These are phyloP conservation scores for Hapalemur alaotrensis DNA, from an alignment of 2,797 vertebrate species.

Conservation along the genomic window DNA sequence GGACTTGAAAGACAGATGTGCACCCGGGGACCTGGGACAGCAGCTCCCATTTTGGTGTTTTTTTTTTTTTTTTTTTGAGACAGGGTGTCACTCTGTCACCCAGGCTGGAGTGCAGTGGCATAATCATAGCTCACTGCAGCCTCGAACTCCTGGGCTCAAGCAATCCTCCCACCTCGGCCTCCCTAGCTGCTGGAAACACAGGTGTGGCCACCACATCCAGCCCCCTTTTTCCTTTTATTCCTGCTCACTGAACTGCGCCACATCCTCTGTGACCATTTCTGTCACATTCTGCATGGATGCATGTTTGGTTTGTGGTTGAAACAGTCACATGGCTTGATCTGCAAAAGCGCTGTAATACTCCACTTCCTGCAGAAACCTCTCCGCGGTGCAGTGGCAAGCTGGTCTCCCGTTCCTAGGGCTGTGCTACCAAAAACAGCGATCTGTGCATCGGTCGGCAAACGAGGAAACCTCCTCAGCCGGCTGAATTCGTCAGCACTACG, in stretches of 20 bases:
- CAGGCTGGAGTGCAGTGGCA: background rate
- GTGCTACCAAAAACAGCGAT: background rate
- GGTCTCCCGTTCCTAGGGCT: background rate
- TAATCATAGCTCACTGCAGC: background rate
- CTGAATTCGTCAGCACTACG: background rate
- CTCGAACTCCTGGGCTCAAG: background rate
- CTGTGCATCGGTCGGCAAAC: background rate
- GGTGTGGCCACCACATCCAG: too few relatives aligned
- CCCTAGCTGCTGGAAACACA: too few relatives aligned
- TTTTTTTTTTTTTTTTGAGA: background rate
- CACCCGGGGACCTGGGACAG: background rate
- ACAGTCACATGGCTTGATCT: background rate
- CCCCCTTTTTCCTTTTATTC: background rate
- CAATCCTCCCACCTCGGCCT: background rate
- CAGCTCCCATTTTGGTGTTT: background rate
- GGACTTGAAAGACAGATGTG: rapidly evolving
- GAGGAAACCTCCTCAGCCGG: background rate
- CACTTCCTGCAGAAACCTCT: background rate
- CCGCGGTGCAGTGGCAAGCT: rapidly evolving
- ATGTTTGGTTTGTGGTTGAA: background rate
- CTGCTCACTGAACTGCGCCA: background rate
- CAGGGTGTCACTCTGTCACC: background rate
- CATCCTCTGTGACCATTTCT: background rate
- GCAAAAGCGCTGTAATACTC: too few relatives aligned
- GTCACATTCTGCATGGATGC: rapidly evolving